phyloP scores from a whole-genome alignment of 37 sponge, comb jelly and placozoan genomes.

The Cladorhizidae sp. region DNA sequence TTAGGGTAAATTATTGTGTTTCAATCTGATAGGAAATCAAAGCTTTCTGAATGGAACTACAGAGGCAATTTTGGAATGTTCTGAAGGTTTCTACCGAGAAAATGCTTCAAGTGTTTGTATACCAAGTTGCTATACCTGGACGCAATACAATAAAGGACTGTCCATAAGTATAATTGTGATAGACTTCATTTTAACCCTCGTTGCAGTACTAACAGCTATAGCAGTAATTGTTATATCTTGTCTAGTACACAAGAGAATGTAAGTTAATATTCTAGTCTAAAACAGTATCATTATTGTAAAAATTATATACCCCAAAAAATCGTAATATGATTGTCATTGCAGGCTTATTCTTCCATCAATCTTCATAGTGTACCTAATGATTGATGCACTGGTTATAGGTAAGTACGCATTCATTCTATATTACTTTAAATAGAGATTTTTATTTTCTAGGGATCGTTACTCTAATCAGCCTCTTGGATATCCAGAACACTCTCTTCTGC shows the following conservation, averaged over 20 bases:
- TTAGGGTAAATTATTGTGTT: no score
- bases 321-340: no score
- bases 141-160: not conserved
- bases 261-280: not conserved
- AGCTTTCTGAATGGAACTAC: no score
- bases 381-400: not conserved
- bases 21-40: no score
- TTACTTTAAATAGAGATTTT: no score
- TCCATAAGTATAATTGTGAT: not conserved
- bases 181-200: not conserved
- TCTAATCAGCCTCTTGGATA: not conserved
- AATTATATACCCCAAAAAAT: no score
- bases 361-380: not conserved
- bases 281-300: no score
- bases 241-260: not conserved
- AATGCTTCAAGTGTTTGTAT: not conserved
- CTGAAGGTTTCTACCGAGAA: not conserved
- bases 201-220: not conserved
- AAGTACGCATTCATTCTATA: not conserved
- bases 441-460: not conserved
- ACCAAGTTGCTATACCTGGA: not conserved
- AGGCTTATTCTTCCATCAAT: not conserved
- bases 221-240: not conserved
- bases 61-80: not conserved
- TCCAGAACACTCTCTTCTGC: not conserved